Evolutionary conservation across 1,140 invertebrate genomes (phyloP), one percentile per base, ranked within the genome.

Genomic region (Plodia interpunctella): DNA sequence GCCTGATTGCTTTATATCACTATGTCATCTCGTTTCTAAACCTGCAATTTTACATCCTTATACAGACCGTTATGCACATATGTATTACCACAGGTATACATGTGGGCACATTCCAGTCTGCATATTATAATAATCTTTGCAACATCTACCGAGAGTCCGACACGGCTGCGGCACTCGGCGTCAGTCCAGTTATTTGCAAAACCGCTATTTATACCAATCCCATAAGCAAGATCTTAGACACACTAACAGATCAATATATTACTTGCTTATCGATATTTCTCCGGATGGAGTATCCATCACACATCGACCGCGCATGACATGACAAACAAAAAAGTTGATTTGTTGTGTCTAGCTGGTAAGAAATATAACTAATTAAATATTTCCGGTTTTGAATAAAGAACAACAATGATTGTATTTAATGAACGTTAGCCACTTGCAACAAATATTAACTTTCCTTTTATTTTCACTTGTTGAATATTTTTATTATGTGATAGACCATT

Each of bases 161-260:
- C 51, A 53, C 51, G 51, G 51, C 51, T 13, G 21, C 73, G 72
- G 66, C 63, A 74, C 72, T 75, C 70, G 61, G 60, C 72, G 70
- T 75, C 74, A 79, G 78, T 86, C 81, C 83, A 88, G 85, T 86
- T 85, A 86, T 80, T 82, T 83, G 85, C 77, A 82, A 85, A 83
- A 86, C 85, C 85, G 83, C 85, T 88, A 88, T 79, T 85, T 83
- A 84, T 78, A 84, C 68, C 71, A 74, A 82, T 83, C 74, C 78
- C 76, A 84, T 86, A 82, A 80, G 73, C 68, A 65, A 70, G 50
- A 60, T 63, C 74, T 78, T 76, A 74, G 65, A 71, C 59, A 70
- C 68, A 74, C 65, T 74, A 49, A 55, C 60, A 70, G 60, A 71
- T 70, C 64, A 66, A 69, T 72, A 72, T 64, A 25, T 32, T 55